These are phyloP conservation scores for Zapus hudsonius DNA, from an alignment of 2,113 vertebrate genomes.

Conservation along the genomic window DNA sequence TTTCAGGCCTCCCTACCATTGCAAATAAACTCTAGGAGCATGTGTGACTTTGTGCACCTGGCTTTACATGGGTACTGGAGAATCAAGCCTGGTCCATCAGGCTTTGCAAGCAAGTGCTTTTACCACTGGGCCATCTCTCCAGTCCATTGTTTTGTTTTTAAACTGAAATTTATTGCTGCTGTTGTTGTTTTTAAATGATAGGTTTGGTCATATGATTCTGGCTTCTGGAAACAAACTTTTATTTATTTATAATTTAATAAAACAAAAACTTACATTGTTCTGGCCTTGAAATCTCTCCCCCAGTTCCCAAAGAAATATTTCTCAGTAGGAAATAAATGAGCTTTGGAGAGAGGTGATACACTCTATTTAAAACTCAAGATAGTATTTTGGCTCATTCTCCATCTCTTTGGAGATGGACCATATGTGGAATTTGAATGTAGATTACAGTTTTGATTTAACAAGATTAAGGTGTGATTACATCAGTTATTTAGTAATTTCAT, in stretches of 20 bases:
- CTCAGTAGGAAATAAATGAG: neutral
- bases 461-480: conserved; percentile 79
- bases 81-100: no score
- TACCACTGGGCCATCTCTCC: no score
- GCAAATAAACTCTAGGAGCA: no score
- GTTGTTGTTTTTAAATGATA: conserved; percentile 72
- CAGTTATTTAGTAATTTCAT: conserved; percentile 74
- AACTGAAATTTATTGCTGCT: conserved; percentile 26
- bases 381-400: conserved; percentile 18
- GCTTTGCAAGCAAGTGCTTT: no score
- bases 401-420: conserved; percentile 67
- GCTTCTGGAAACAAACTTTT: conserved; percentile 72
- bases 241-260: conserved; percentile 41
- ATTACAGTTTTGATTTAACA: conserved; percentile 74
- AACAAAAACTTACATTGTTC: conserved; percentile 23
- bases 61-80: no score
- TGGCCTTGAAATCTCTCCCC: neutral
- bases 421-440: conserved; percentile 78
- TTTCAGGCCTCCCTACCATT: no score
- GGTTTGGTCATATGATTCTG: conserved; percentile 69
- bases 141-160: neutral
- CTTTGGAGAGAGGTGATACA: conserved; percentile 31
- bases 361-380: conserved; percentile 69
- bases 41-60: no score
- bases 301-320: neutral